These are phyloP conservation scores for Prunella himalayana DNA, from an alignment of 2,113 vertebrate genomes.

Conservation along the genomic window DNA sequence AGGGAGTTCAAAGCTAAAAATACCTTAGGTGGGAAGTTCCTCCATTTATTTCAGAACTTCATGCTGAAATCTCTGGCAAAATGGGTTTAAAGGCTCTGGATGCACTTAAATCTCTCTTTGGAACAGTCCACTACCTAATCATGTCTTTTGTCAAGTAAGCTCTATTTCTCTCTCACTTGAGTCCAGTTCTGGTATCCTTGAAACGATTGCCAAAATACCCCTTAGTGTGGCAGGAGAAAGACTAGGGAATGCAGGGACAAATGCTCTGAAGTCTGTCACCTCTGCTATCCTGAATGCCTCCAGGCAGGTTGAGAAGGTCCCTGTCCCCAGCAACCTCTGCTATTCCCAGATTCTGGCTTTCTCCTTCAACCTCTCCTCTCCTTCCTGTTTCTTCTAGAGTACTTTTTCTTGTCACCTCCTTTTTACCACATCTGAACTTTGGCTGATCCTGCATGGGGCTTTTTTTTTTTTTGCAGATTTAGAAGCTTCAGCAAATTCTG, in stretches of 20 bases:
- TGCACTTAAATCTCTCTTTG: background rate
- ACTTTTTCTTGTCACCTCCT: background rate
- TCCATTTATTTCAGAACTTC: background rate
- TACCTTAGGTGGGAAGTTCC: background rate
- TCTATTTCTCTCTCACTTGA: background rate
- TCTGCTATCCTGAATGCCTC: background rate
- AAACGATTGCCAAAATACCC: background rate
- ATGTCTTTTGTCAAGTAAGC: background rate
- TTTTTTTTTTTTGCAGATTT: background rate
- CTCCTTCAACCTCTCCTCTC: background rate
- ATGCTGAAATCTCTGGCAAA: background rate
- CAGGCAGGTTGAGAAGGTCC: background rate
- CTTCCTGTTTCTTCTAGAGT: background rate
- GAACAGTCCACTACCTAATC: background rate
- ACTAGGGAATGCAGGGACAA: background rate
- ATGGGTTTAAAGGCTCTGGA: background rate
- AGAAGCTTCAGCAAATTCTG: background rate
- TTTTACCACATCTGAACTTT: background rate
- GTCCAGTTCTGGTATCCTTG: background rate
- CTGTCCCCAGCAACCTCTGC: background rate
- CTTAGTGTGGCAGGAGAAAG: background rate
- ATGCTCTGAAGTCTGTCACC: background rate
- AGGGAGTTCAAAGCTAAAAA: slow-evolving; percentile 2
- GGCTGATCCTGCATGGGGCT: background rate
- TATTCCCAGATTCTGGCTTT: background rate